Percentiles rank a stretch among this genome's conserved stretches.
These are phyloP conservation scores for Ciconia nigra DNA, from an alignment of 2,797 vertebrate species.

Conservation along the genomic window DNA sequence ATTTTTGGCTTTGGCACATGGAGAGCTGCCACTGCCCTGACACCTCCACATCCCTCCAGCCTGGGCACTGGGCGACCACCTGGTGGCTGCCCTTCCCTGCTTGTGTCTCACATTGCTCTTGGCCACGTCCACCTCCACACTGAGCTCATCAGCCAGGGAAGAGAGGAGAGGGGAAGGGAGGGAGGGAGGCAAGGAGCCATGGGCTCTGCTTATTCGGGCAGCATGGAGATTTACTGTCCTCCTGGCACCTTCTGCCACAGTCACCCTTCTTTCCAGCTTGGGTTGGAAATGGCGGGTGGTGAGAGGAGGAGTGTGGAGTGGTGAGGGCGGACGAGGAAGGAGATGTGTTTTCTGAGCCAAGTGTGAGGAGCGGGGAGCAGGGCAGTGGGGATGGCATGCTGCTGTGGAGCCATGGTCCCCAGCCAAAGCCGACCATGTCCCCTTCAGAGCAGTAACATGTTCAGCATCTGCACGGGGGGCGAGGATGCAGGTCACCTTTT, in stretches of 20 bases:
- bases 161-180: background rate
- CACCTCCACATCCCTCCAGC: background rate
- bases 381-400: fast-evolving
- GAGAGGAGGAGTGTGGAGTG: background rate
- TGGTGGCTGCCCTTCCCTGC: background rate
- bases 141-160: background rate
- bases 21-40: fast-evolving
- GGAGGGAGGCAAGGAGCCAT: background rate
- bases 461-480: fast-evolving
- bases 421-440: fast-evolving
- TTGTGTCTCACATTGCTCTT: fast-evolving
- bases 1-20: background rate
- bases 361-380: fast-evolving
- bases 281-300: fast-evolving
- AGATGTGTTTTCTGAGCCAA: background rate
- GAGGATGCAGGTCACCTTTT: background rate
- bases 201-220: background rate
- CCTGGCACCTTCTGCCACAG: background rate
- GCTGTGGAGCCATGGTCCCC: background rate
- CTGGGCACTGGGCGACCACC: background rate
- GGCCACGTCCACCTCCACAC: fast-evolving
- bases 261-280: background rate
- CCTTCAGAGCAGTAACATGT: fast-evolving
- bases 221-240: fast-evolving
- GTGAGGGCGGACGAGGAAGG: fast-evolving